Conservation (phyloP, 2,797 vertebrate species). For the Lophius americanus region DNA sequence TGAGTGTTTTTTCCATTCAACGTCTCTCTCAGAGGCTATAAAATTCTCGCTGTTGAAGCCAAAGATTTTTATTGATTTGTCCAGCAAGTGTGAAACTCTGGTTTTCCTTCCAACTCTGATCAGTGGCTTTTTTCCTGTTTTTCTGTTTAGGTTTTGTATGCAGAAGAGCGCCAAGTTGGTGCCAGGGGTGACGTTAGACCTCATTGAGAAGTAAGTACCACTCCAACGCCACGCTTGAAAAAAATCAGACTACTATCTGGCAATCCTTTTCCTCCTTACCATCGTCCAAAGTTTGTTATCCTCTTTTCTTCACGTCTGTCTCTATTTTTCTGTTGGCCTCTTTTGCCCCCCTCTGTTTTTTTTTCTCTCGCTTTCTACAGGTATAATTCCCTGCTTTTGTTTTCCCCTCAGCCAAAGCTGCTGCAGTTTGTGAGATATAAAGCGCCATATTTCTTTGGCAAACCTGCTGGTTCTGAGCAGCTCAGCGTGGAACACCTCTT, state of each 20-base stretch:
- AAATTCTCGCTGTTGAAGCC: slow-evolving; percentile 29
- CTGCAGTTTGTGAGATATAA: slow-evolving; percentile 70
- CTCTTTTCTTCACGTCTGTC: slow-evolving; percentile 10
- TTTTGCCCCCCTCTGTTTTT: slow-evolving; percentile 30
- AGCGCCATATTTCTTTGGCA: slow-evolving; percentile 55
- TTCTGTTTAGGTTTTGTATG: slow-evolving; percentile 92
- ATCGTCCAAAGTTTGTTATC: slow-evolving; percentile 41
- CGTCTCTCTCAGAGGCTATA: slow-evolving; percentile 40
- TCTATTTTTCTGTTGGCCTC: slow-evolving; percentile 14
- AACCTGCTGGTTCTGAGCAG: slow-evolving; percentile 44
- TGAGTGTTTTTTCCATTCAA: slow-evolving; percentile 38
- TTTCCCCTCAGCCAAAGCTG: slow-evolving; percentile 43
- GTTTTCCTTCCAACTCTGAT: slow-evolving; percentile 28
- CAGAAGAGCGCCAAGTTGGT: slow-evolving; percentile 97
- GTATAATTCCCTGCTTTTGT: slow-evolving; percentile 58
- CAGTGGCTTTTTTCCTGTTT: slow-evolving; percentile 12
- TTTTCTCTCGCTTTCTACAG: slow-evolving; percentile 47
- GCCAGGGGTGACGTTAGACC: slow-evolving; percentile 96
- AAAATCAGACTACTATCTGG: not conserved
- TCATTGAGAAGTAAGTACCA: slow-evolving; percentile 95
- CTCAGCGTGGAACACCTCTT: slow-evolving; percentile 46
- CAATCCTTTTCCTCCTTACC: slow-evolving; percentile 4
- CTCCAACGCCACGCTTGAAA: slow-evolving; percentile 8
- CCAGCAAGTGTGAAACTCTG: slow-evolving; percentile 16
- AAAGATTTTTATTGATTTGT: slow-evolving; percentile 43